Percentiles rank a stretch among this genome's conserved stretches.
These are phyloP conservation scores for Spea bombifrons DNA, from an alignment of 2,113 vertebrate genomes.

Conservation along the genomic window DNA sequence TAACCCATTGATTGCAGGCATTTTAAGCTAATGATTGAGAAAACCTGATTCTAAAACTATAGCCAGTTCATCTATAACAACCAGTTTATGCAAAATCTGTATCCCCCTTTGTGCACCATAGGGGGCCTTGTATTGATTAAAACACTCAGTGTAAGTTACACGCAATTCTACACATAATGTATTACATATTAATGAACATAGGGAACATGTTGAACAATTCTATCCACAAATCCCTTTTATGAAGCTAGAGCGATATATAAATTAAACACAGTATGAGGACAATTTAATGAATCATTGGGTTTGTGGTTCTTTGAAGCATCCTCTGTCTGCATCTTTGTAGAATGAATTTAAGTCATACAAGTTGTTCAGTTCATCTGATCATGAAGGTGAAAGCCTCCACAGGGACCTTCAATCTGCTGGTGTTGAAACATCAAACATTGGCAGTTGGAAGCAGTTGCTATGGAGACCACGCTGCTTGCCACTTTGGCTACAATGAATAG, in stretches of 20 bases:
- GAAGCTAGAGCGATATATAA: constrained; percentile 9
- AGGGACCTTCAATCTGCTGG: constrained; percentile 41
- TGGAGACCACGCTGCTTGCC: constrained; percentile 38
- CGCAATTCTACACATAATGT: constrained; percentile 38
- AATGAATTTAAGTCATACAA: constrained; percentile 15
- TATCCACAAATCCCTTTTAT: constrained; percentile 12
- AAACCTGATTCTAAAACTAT: constrained; percentile 8
- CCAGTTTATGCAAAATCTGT: constrained; percentile 7
- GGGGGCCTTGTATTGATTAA: constrained; percentile 31
- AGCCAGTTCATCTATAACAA: not conserved
- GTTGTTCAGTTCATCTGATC: constrained; percentile 31
- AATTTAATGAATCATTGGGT: constrained; percentile 36
- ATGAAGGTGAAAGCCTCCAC: constrained; percentile 47
- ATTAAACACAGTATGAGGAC: constrained; percentile 29
- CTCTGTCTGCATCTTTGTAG: constrained; percentile 24
- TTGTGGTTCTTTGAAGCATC: constrained; percentile 30
- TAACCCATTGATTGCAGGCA: not conserved
- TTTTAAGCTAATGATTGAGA: constrained; percentile 8
- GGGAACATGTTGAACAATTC: constrained; percentile 33
- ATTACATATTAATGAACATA: constrained; percentile 38
- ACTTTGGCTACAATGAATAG: constrained; percentile 38
- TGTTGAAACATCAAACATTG: constrained; percentile 38
- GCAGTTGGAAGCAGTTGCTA: constrained; percentile 38
- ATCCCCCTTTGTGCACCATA: not conserved
- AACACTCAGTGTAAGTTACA: constrained; percentile 22